Percentiles rank a stretch among this genome's conserved stretches.
Evolutionary conservation across 2,888 invertebrate genomes (phyloP).

Genomic region (Diaphora mendica): DNA sequence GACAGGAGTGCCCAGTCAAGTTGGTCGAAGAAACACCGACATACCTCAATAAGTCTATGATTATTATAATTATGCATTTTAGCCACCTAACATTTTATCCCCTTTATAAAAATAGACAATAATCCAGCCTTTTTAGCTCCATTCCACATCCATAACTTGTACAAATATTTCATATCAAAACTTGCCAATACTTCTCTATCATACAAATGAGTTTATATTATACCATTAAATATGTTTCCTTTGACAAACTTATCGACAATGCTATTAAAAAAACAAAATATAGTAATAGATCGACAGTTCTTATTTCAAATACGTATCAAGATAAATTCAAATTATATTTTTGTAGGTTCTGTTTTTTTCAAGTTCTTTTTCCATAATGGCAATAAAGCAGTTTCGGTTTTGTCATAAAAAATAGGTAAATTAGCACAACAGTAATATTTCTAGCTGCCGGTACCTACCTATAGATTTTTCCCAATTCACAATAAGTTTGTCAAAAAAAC

Average conservation of each 20-base stretch:
- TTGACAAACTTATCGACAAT: slow-evolving; percentile 41
- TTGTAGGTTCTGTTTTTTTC: no score
- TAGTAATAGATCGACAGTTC: neutral
- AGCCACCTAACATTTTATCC: slow-evolving; percentile 79
- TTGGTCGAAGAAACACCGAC: slow-evolving; percentile 44
- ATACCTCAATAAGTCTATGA: slow-evolving; percentile 51
- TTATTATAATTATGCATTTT: slow-evolving; percentile 71
- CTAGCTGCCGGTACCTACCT: slow-evolving; percentile 44
- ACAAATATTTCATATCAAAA: slow-evolving; percentile 78
- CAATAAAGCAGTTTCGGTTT: neutral
- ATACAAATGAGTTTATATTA: slow-evolving; percentile 57
- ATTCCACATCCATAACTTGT: slow-evolving; percentile 57
- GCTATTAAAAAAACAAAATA: neutral
- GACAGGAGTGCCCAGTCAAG: slow-evolving; percentile 17
- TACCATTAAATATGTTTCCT: slow-evolving; percentile 38
- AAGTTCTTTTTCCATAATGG: no score
- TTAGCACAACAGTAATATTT: neutral
- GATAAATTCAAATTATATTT: neutral
- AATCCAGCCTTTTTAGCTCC: slow-evolving; percentile 60
- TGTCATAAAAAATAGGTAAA: neutral
- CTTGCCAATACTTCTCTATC: slow-evolving; percentile 61
- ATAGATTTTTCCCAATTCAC: neutral
- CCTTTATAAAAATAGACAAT: slow-evolving; percentile 79
- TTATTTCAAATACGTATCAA: neutral
- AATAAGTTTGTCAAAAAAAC: slow-evolving; percentile 64